Evolutionary conservation across 2,888 invertebrate species (phyloP).

Genomic region (Zaprionus lineosus): DNA sequence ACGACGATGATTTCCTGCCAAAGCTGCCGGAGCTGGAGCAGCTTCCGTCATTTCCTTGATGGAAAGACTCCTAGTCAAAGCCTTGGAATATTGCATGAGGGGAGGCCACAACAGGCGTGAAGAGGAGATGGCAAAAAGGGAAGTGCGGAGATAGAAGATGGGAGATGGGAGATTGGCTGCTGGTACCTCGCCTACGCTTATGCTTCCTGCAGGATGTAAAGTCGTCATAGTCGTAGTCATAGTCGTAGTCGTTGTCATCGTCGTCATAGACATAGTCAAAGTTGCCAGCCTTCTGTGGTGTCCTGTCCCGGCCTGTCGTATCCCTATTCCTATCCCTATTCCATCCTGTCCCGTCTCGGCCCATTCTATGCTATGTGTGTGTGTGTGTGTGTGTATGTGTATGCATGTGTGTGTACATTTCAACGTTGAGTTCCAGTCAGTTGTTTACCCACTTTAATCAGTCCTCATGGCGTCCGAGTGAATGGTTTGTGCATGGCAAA

Average conservation of each 20-base stretch:
- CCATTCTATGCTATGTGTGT: no score
- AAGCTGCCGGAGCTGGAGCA: conserved; percentile 50
- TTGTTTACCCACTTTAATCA: conserved; percentile 77
- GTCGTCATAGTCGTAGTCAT: conserved; percentile 40
- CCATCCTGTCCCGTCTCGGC: no score
- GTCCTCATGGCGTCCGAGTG: conserved; percentile 23
- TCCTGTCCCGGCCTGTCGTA: conserved; percentile 19
- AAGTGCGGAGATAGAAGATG: no score
- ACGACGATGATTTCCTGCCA: conserved; percentile 80
- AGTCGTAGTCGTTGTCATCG: conserved; percentile 23
- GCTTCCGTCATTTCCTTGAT: conserved; percentile 80
- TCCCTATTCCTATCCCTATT: no score
- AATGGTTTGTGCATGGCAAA: no score
- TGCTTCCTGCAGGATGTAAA: conserved; percentile 73
- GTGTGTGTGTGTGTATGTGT: background rate
- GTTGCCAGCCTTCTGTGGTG: conserved; percentile 9
- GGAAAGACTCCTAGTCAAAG: conserved; percentile 62
- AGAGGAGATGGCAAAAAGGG: no score
- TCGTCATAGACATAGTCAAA: conserved; percentile 19
- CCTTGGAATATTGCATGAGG: conserved; percentile 3
- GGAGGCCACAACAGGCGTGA: conserved; percentile 3
- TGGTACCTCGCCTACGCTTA: conserved; percentile 42
- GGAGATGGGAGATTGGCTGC: no score
- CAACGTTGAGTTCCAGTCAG: conserved; percentile 38
- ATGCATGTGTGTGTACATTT: conserved; percentile 42